These are phyloP conservation scores for Dicranocentrus wangi DNA, from an alignment of 2,888 invertebrate species.

Conservation along the genomic window DNA sequence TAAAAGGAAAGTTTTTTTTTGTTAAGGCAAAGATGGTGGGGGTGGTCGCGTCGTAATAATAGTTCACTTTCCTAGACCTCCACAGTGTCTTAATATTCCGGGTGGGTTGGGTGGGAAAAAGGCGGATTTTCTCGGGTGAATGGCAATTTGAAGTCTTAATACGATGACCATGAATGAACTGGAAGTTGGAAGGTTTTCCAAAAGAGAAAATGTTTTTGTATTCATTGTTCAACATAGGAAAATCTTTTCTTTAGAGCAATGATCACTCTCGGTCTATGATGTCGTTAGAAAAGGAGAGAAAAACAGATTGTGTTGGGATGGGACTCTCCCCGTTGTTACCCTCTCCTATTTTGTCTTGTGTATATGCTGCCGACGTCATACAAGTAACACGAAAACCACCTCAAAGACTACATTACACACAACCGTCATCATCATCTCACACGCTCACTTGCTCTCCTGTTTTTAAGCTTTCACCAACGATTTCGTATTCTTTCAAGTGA, in stretches of 20 bases:
- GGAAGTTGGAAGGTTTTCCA: conserved; percentile 1
- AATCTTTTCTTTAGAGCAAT: too few species aligned
- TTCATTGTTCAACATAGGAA: neutral
- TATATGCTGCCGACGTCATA: too few species aligned
- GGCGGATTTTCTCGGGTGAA: conserved; percentile 49
- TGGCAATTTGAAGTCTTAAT: conserved; percentile 50
- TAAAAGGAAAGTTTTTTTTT: conserved; percentile 33
- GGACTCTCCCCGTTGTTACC: neutral
- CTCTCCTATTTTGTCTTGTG: neutral
- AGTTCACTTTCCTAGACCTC: neutral
- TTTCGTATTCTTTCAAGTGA: conserved; percentile 18
- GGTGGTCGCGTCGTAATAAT: conserved; percentile 26
- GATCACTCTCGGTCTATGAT: conserved; percentile 30
- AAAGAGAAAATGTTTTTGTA: conserved; percentile 41
- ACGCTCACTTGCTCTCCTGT: neutral
- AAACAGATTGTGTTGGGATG: conserved; percentile 45
- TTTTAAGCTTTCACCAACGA: conserved; percentile 49
- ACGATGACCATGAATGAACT: conserved; percentile 54
- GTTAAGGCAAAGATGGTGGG: neutral
- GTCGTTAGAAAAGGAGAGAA: conserved; percentile 58
- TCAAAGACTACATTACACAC: neutral
- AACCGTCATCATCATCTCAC: conserved; percentile 13
- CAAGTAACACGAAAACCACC: too few species aligned
- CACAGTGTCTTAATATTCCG: neutral
- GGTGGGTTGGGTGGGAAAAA: conserved; percentile 28